Evolutionary conservation across 2,113 vertebrate species (phyloP).

Genomic region (Pomatostomus ruficeps): DNA sequence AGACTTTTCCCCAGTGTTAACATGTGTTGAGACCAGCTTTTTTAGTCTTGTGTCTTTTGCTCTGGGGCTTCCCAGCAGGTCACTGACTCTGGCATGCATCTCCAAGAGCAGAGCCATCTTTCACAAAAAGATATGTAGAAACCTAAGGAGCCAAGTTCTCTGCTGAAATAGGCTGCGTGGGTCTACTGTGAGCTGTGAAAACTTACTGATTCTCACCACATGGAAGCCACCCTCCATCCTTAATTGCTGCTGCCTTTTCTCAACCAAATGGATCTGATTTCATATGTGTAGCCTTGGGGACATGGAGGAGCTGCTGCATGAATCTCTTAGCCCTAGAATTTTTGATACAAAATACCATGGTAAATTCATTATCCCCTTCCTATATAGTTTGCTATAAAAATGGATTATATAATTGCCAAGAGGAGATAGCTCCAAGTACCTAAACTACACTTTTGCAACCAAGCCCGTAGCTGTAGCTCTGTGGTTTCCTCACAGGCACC

Average conservation of each 20-base stretch:
- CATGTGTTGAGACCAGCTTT: not conserved
- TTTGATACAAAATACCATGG: not conserved
- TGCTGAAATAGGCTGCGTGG: not conserved
- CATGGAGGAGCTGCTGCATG: rapidly evolving
- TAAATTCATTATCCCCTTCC: not conserved
- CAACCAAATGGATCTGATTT: not conserved
- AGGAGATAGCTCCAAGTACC: not conserved
- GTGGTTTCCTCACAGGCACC: not conserved
- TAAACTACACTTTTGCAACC: not conserved
- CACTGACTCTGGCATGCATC: not conserved
- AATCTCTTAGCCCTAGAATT: not conserved
- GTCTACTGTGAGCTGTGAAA: not conserved
- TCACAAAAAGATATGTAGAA: not conserved
- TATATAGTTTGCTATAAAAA: not conserved
- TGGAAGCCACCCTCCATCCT: not conserved
- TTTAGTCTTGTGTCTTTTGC: not conserved
- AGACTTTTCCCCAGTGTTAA: not conserved
- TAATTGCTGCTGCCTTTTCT: not conserved
- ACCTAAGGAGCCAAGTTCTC: not conserved
- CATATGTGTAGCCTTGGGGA: rapidly evolving
- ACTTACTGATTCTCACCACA: not conserved
- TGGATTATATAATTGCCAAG: not conserved
- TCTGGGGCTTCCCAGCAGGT: not conserved
- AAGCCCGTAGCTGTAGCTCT: not conserved
- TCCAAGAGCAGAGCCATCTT: not conserved